Conservation (phyloP, 2,888 invertebrate genomes). For the Parasteatoda lunata region DNA sequence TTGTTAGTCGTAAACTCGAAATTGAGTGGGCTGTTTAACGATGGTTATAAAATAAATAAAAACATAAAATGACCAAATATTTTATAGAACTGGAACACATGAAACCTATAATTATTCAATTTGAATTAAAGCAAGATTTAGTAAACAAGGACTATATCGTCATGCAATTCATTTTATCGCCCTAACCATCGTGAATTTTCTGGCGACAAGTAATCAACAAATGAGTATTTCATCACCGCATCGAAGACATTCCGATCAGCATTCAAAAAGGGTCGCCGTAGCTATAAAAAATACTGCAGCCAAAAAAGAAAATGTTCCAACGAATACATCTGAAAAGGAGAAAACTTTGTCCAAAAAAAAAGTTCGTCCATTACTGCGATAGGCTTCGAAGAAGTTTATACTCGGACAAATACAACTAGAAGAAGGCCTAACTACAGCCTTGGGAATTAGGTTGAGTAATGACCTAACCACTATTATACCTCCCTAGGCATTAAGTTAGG, state of each 20-base stretch:
- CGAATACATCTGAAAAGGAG: constrained; percentile 4
- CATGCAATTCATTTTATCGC: too few relatives aligned
- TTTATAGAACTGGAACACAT: too few relatives aligned
- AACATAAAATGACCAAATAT: too few relatives aligned
- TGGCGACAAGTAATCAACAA: constrained; percentile 37
- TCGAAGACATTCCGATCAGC: constrained; percentile 23
- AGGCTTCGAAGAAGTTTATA: constrained; percentile 46
- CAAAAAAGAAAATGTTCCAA: constrained; percentile 13
- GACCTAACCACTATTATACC: constrained; percentile 48
- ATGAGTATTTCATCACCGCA: constrained; percentile 25
- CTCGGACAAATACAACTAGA: constrained; percentile 48
- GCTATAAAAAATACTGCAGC: constrained; percentile 32
- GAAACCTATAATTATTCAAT: too few relatives aligned
- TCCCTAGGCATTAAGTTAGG: constrained; percentile 39
- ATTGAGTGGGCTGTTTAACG: too few relatives aligned
- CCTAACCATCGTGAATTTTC: too few relatives aligned
- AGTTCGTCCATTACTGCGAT: constrained; percentile 29
- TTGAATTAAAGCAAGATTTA: too few relatives aligned
- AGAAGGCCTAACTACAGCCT: constrained; percentile 51
- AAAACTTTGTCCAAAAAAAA: constrained; percentile 11
- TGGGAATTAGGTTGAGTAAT: constrained; percentile 57
- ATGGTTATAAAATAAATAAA: too few relatives aligned
- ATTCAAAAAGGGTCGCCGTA: not conserved
- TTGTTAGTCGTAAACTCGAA: too few relatives aligned
- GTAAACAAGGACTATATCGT: too few relatives aligned